Evolutionary conservation across 2,113 vertebrate species (phyloP).

Genomic region (Tupaia tana): DNA sequence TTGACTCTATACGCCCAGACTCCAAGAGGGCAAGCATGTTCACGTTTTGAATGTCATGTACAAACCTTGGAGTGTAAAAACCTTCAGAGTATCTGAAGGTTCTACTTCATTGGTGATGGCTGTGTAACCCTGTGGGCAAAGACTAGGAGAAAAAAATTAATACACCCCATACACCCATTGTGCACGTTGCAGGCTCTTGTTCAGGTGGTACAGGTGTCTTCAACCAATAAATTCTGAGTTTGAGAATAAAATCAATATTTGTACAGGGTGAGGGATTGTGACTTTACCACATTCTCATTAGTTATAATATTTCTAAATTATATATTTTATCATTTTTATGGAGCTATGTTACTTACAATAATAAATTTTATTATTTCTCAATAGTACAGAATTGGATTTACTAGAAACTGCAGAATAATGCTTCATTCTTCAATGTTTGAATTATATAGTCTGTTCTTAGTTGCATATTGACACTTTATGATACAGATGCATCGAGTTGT

Average conservation of each 20-base stretch:
- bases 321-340: neutral
- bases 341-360: neutral
- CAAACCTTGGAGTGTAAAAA: neutral
- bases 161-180: neutral
- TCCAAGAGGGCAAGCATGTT: neutral
- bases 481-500: neutral
- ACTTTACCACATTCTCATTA: neutral
- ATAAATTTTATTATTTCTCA: neutral
- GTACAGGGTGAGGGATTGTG: accelerated
- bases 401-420: neutral
- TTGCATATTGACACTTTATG: neutral
- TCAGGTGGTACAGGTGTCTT: neutral
- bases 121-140: neutral
- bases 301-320: neutral
- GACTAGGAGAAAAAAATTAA: neutral
- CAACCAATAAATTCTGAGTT: neutral
- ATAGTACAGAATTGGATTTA: neutral
- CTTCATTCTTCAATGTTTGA: neutral
- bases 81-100: neutral
- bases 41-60: neutral
- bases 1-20: neutral
- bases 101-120: neutral
- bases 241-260: constrained; percentile 9
- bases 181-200: neutral
- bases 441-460: neutral